phyloP scores from a whole-genome alignment of 2,797 vertebrate species.

The Lithobates sylvaticus region DNA sequence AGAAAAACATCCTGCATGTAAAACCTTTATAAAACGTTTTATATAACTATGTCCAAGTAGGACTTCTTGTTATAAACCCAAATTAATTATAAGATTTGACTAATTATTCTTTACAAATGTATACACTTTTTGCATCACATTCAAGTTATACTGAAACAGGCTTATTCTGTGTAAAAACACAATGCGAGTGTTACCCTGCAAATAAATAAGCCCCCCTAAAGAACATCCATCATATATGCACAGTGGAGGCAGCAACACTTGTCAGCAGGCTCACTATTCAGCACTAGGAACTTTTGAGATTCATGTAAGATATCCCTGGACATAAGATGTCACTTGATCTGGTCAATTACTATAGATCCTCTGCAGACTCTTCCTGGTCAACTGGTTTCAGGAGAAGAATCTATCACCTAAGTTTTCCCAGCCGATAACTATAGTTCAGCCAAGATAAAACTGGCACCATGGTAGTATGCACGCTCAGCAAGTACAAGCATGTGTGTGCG shows the following conservation, averaged over 20 bases:
- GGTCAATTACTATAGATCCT: too few relatives aligned
- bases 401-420: too few relatives aligned
- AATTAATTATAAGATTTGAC: slow-evolving; percentile 9
- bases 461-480: too few relatives aligned
- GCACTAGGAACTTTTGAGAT: too few relatives aligned
- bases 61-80: background rate
- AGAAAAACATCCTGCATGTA: background rate
- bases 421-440: too few relatives aligned
- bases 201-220: background rate
- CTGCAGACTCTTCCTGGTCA: too few relatives aligned
- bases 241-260: background rate
- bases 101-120: slow-evolving; percentile 10
- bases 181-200: background rate
- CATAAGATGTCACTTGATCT: too few relatives aligned
- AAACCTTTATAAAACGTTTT: background rate
- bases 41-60: background rate
- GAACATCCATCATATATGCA: background rate
- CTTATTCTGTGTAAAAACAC: background rate
- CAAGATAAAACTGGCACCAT: too few relatives aligned
- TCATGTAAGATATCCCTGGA: too few relatives aligned
- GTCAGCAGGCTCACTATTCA: too few relatives aligned
- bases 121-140: slow-evolving; percentile 17
- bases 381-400: too few relatives aligned
- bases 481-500: too few relatives aligned
- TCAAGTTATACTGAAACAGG: slow-evolving; percentile 9